Percentiles rank a stretch among this genome's conserved stretches.
Conservation (phyloP, 2,797 vertebrate species). For the Gallinago nigripennis region DNA sequence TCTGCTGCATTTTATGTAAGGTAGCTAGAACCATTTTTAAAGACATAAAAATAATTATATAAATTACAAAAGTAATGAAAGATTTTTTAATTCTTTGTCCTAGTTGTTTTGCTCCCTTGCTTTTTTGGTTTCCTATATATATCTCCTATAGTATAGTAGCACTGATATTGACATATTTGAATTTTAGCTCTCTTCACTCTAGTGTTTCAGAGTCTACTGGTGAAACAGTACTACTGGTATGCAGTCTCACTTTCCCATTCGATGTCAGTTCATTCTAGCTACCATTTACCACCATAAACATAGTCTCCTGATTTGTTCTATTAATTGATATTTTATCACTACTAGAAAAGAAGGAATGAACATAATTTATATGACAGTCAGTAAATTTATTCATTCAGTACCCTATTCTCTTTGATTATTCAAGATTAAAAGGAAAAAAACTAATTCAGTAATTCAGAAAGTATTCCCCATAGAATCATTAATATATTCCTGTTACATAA, state of each 20-base stretch:
- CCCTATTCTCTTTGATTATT: background rate
- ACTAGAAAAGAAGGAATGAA: background rate
- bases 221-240: background rate
- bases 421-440: background rate
- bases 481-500: background rate
- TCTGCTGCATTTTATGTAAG: background rate
- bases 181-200: background rate
- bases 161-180: background rate
- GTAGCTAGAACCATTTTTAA: background rate
- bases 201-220: background rate
- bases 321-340: background rate
- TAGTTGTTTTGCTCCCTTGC: background rate
- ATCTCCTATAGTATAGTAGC: background rate
- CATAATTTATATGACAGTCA: background rate
- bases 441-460: background rate
- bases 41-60: background rate
- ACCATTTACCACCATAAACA: background rate
- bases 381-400: background rate
- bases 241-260: background rate
- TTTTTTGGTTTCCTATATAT: background rate
- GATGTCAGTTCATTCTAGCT: background rate
- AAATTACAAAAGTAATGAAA: background rate
- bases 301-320: background rate
- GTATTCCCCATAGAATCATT: background rate
- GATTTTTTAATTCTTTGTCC: background rate